Conservation (phyloP, 2,888 invertebrate species). For the Phrixothrix hirtus region DNA sequence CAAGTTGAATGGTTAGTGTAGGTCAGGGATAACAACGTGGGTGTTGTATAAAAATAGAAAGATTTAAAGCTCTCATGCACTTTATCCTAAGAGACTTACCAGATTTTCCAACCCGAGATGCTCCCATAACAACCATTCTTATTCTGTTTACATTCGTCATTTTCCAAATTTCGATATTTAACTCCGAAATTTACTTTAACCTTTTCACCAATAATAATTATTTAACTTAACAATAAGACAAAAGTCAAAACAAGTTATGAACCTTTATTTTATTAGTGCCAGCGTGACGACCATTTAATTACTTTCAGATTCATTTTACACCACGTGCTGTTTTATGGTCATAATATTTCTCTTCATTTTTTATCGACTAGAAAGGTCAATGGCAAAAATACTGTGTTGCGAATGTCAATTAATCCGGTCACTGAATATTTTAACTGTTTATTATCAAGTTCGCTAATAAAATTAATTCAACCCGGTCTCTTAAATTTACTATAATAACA, state of each 20-base stretch:
- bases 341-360: constrained; percentile 9
- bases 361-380: constrained; percentile 19
- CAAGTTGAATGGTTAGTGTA: constrained; percentile 26
- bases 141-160: constrained; percentile 82
- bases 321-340: constrained; percentile 8
- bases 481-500: no score
- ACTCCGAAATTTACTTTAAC: no score
- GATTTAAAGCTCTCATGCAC: constrained; percentile 1
- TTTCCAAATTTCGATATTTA: no score
- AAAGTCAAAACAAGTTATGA: constrained; percentile 14
- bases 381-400: constrained; percentile 6
- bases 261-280: constrained; percentile 14
- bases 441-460: not conserved
- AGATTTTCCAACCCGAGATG: constrained; percentile 77
- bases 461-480: not conserved
- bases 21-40: constrained; percentile 25
- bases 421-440: not conserved
- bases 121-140: constrained; percentile 78
- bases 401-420: constrained; percentile 10
- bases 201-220: no score
- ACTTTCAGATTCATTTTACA: constrained; percentile 9
- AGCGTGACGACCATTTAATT: constrained; percentile 17
- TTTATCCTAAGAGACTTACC: constrained; percentile 69
- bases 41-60: constrained; percentile 8
- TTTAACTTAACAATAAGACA: no score